These are phyloP conservation scores for Hesperophylax magnus DNA, from an alignment of 1,140 invertebrate genomes.

Conservation along the genomic window DNA sequence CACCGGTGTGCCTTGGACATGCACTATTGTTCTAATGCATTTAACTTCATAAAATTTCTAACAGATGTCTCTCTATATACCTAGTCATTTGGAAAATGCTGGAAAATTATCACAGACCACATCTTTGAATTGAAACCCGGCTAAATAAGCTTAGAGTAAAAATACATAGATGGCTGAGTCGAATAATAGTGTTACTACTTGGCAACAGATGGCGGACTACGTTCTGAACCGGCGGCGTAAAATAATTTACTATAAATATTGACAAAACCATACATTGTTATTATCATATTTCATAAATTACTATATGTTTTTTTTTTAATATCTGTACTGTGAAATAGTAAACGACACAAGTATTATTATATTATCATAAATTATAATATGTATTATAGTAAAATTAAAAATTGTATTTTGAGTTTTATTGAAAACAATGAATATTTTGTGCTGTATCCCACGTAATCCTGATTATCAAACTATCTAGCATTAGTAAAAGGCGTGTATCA, in stretches of 20 bases:
- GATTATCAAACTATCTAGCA: too few relatives aligned
- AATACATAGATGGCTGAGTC: background rate
- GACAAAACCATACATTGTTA: too few relatives aligned
- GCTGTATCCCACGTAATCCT: too few relatives aligned
- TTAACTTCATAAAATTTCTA: background rate
- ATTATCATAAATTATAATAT: too few relatives aligned
- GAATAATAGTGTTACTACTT: background rate
- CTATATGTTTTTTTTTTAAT: too few relatives aligned
- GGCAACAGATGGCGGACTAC: slow-evolving; percentile 4
- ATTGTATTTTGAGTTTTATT: too few relatives aligned
- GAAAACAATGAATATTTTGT: too few relatives aligned
- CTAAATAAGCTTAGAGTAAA: background rate
- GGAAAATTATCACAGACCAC: background rate
- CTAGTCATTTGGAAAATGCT: background rate
- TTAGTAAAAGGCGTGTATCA: too few relatives aligned
- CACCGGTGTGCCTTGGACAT: background rate
- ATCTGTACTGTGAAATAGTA: too few relatives aligned
- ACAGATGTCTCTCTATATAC: background rate
- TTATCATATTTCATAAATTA: too few relatives aligned
- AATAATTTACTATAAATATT: background rate
- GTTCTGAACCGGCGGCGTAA: background rate
- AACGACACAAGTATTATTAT: too few relatives aligned
- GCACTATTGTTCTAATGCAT: background rate
- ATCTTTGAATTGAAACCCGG: background rate
- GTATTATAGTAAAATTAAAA: too few relatives aligned